Conservation (phyloP, 2,113 vertebrate species). For the Beaufortia kweichowensis region DNA sequence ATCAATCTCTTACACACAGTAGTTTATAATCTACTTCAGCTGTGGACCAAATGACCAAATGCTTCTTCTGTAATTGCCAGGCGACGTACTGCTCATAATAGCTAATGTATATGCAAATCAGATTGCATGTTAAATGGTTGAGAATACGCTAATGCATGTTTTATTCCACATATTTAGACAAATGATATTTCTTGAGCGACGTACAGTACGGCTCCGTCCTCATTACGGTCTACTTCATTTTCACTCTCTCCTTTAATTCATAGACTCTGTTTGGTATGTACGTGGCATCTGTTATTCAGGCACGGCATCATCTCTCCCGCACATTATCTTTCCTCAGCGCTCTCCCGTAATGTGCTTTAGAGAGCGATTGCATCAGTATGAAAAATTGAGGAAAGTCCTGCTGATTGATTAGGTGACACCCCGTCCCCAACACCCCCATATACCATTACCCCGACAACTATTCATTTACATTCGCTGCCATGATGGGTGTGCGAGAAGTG, state of each 20-base stretch:
- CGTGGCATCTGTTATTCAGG: slow-evolving; percentile 69
- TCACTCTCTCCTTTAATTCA: slow-evolving; percentile 66
- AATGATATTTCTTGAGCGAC: slow-evolving; percentile 55
- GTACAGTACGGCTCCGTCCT: slow-evolving; percentile 47
- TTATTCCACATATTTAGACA: slow-evolving; percentile 52
- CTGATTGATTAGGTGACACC: slow-evolving; percentile 72
- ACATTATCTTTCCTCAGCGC: slow-evolving; percentile 70
- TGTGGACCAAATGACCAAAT: neutral
- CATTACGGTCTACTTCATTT: slow-evolving; percentile 65
- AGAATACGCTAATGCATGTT: slow-evolving; percentile 66
- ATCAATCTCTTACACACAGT: no score
- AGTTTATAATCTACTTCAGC: slow-evolving; percentile 12
- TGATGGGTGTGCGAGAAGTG: neutral
- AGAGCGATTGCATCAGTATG: slow-evolving; percentile 72
- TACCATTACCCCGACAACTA: slow-evolving; percentile 9
- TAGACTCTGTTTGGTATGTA: slow-evolving; percentile 50
- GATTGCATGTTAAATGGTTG: slow-evolving; percentile 64
- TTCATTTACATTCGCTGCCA: slow-evolving; percentile 32
- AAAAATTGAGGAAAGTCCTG: slow-evolving; percentile 70
- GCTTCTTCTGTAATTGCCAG: slow-evolving; percentile 28
- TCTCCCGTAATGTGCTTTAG: slow-evolving; percentile 63
- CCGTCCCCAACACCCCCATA: slow-evolving; percentile 56
- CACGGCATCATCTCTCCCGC: slow-evolving; percentile 50
- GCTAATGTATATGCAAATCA: slow-evolving; percentile 69
- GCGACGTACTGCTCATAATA: slow-evolving; percentile 31